phyloP scores from a whole-genome alignment of 2,113 vertebrate species.

The Zosterops borbonicus region DNA sequence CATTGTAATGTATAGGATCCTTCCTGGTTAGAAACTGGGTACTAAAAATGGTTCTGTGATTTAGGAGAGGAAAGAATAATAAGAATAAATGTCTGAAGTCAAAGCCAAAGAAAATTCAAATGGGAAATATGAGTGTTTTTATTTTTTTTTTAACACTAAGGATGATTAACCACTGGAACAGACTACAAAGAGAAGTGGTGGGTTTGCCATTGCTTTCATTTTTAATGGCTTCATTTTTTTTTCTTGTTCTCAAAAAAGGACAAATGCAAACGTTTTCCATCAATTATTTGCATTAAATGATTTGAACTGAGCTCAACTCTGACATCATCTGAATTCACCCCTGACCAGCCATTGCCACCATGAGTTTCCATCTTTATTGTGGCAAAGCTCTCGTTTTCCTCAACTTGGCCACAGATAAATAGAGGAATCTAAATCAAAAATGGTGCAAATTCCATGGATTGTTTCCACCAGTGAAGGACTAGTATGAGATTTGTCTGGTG shows the following conservation, averaged over 20 bases:
- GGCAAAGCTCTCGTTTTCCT: not conserved
- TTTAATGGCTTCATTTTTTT: constrained; percentile 8
- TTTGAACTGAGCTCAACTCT: not conserved
- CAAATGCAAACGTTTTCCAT: not conserved
- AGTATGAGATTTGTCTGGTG: not conserved
- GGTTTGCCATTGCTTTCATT: constrained; percentile 9
- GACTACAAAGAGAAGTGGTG: constrained; percentile 23
- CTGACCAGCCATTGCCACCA: not conserved
- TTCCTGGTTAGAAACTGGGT: not conserved
- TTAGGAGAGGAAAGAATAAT: constrained; percentile 11
- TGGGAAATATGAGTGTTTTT: not conserved
- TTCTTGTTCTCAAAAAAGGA: constrained; percentile 10
- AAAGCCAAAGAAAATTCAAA: constrained; percentile 48
- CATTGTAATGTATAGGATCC: not conserved
- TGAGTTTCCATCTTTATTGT: not conserved
- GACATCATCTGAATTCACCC: not conserved
- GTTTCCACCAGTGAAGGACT: not conserved
- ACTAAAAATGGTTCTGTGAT: constrained; percentile 11
- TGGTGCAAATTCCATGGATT: not conserved
- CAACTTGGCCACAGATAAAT: not conserved
- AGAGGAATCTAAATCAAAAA: not conserved
- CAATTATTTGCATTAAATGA: not conserved
- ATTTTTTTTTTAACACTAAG: not conserved
- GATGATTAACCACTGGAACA: constrained; percentile 38
- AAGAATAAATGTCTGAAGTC: constrained; percentile 37